Evolutionary conservation across 2,797 vertebrate genomes (phyloP), one percentile per base, ranked within the genome.

Genomic region (Paedocypris micromegethes): DNA sequence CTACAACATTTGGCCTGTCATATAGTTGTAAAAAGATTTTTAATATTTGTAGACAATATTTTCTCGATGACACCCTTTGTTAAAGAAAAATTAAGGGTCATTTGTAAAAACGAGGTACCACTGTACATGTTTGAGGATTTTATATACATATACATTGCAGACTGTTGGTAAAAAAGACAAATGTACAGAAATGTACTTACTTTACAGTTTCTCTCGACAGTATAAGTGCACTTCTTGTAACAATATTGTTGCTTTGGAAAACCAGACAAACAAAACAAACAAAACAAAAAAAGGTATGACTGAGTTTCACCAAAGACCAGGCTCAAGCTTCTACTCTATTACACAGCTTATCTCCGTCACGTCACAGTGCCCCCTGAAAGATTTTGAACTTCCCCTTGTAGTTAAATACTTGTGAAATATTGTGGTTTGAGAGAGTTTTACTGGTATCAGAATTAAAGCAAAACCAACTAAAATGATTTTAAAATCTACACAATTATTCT

Each of bases 141-240:
- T 1, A 23, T 23, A 23, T 23, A 23, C 23, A 23, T 23, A 1
- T 23, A 23, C 23, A 23, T 61, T 46, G 53, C 44, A 66, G 9
- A 63, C 53, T 56, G 68, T 69, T 64, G 46, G 64, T 38, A 72
- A 72, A 60, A 76, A 45, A 65, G 62, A 41, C 58, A 72, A 66
- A 72, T 54, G 70, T 52, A 72, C 74, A 81, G 66, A 75, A 70
- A 61, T 79, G 82, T 83, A 89, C 88, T 90, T 90, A 90, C 89
- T 90, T 90, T 89, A 87, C 87, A 89, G 75, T 83, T 87, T 84
- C 84, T 84, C 85, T 90, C 89, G 83, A 90, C 81, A 81, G 83
- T 86, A 85, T 83, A 80, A 68, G 84, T 86, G 87, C 89, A 90
- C 87, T 86, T 89, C 84, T 81, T 88, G 88, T 83, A 90, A 90